phyloP scores from a whole-genome alignment of 2,888 invertebrate genomes.

The Cecidostiba fungosa region DNA sequence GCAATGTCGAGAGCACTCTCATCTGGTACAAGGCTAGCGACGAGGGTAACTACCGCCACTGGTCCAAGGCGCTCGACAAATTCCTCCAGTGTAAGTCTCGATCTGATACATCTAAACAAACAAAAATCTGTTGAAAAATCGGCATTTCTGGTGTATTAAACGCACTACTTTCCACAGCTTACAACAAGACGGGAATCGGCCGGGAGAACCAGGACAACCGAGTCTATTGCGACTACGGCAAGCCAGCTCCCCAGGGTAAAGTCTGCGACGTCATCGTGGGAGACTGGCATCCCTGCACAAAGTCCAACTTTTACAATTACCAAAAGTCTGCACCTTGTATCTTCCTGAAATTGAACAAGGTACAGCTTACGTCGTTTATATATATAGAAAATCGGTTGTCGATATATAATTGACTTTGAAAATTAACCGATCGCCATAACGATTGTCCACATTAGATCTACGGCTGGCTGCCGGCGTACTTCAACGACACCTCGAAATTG shows the following conservation, averaged over 20 bases:
- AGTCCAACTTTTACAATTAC: conserved; percentile 92
- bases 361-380: no score
- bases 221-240: conserved; percentile 85
- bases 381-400: no score
- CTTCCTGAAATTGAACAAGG: conserved; percentile 98
- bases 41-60: conserved; percentile 89
- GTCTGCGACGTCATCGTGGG: conserved; percentile 91
- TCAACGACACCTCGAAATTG: conserved; percentile 86
- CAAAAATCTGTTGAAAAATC: no score
- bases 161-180: conserved; percentile 70
- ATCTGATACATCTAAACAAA: no score
- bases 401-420: no score
- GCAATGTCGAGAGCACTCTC: conserved; percentile 96
- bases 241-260: conserved; percentile 84
- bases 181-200: conserved; percentile 73
- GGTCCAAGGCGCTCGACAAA: conserved; percentile 88
- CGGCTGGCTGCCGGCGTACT: conserved; percentile 91
- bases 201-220: conserved; percentile 69
- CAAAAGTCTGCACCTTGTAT: conserved; percentile 95
- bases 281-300: conserved; percentile 89
- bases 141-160: no score
- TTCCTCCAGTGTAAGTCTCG: conserved; percentile 89
- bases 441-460: conserved; percentile 86
- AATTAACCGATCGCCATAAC: no score
- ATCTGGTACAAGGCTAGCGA: conserved; percentile 95